phyloP scores from a whole-genome alignment of 2,113 vertebrate genomes.

The Gavialis gangeticus region DNA sequence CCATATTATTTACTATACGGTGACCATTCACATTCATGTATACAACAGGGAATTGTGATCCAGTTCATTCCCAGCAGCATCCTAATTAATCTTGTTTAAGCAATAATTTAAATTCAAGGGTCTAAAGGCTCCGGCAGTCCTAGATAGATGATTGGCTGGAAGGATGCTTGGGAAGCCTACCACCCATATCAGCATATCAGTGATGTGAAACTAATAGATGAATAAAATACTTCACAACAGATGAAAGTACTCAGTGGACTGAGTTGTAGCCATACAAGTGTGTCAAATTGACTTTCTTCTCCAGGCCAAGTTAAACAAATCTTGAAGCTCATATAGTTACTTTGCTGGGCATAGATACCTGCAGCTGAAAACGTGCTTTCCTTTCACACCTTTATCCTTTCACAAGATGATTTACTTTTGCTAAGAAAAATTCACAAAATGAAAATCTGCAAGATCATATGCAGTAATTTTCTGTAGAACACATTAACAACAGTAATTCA shows the following conservation, averaged over 20 bases:
- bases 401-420: background rate
- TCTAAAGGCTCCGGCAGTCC: background rate
- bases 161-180: background rate
- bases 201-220: background rate
- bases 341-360: background rate
- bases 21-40: background rate
- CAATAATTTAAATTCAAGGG: background rate
- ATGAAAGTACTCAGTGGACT: background rate
- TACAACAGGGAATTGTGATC: background rate
- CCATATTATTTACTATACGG: background rate
- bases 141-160: rapidly evolving
- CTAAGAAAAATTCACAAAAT: background rate
- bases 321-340: background rate
- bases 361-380: background rate
- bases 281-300: background rate
- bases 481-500: background rate
- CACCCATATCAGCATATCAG: background rate
- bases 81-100: background rate
- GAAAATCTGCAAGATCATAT: background rate
- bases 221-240: background rate
- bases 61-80: background rate
- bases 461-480: background rate
- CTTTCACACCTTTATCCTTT: background rate
- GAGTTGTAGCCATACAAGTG: background rate
- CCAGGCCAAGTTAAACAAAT: background rate